phyloP scores from a whole-genome alignment of 2,113 vertebrate species.

The Carollia perspicillata region DNA sequence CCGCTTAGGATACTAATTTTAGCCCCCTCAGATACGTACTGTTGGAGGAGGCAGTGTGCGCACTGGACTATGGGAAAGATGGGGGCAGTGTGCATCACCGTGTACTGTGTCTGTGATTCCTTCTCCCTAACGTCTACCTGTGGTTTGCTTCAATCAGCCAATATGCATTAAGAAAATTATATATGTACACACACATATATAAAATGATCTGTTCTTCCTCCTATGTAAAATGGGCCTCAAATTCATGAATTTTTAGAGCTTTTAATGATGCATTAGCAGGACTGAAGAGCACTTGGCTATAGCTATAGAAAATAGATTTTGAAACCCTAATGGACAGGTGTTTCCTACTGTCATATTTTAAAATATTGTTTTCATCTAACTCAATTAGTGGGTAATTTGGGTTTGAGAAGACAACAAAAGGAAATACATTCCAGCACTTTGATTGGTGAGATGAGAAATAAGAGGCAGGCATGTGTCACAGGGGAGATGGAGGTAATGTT shows the following conservation, averaged over 20 bases:
- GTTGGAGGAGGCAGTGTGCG: background rate
- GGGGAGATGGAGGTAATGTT: background rate
- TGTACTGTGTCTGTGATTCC: background rate
- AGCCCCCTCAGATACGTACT: background rate
- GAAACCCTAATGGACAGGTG: background rate
- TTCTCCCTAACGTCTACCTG: background rate
- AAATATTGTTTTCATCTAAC: background rate
- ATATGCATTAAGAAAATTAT: background rate
- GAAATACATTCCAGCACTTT: background rate
- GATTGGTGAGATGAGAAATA: background rate
- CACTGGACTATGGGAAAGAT: background rate
- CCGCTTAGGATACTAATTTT: background rate
- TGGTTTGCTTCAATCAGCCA: background rate
- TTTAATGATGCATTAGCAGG: background rate
- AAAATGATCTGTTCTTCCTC: background rate
- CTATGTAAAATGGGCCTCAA: background rate
- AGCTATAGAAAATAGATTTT: background rate
- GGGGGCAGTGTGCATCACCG: background rate
- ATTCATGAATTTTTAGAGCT: background rate
- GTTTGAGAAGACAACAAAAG: conserved; percentile 19
- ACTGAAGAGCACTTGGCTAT: background rate
- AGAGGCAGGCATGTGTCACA: background rate
- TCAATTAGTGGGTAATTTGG: background rate
- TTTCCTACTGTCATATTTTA: conserved; percentile 1
- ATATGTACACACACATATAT: too few relatives aligned